phyloP scores from a whole-genome alignment of 2,888 invertebrate genomes.

The Temnothorax unifasciatus region DNA sequence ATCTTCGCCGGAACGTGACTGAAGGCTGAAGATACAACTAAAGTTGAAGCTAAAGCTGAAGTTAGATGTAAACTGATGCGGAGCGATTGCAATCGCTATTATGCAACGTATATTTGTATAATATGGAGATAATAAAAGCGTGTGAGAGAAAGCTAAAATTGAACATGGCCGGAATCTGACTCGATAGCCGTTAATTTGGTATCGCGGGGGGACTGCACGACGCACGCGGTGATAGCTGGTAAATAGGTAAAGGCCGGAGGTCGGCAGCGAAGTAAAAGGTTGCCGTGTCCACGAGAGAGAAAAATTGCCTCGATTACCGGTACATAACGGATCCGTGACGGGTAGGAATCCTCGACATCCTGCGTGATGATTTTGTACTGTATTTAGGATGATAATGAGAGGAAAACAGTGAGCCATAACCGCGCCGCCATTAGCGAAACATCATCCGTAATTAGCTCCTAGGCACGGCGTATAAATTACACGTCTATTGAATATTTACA shows the following conservation, averaged over 20 bases:
- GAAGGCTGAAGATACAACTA: neutral
- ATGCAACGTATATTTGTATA: neutral
- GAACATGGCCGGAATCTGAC: constrained; percentile 17
- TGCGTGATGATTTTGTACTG: constrained; percentile 46
- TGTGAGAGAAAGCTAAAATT: neutral
- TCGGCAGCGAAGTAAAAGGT: constrained; percentile 53
- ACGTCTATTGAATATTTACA: constrained; percentile 48
- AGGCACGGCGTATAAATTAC: constrained; percentile 37
- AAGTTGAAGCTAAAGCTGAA: neutral
- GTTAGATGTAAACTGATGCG: neutral
- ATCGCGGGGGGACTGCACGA: neutral
- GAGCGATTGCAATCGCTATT: neutral
- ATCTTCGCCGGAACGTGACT: neutral
- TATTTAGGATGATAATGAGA: constrained; percentile 56
- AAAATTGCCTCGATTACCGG: constrained; percentile 57
- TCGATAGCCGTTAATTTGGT: constrained; percentile 43
- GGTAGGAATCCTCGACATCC: constrained; percentile 33
- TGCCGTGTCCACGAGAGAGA: constrained; percentile 27
- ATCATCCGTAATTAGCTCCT: constrained; percentile 42
- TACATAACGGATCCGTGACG: constrained; percentile 54
- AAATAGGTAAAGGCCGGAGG: constrained; percentile 61
- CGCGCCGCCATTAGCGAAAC: constrained; percentile 38
- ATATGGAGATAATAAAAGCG: neutral
- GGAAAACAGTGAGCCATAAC: constrained; percentile 37
- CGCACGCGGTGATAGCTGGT: constrained; percentile 47